Percentiles rank a stretch among this genome's conserved stretches.
Conservation (phyloP, 2,888 invertebrate species). For the Dusona sp. region DNA sequence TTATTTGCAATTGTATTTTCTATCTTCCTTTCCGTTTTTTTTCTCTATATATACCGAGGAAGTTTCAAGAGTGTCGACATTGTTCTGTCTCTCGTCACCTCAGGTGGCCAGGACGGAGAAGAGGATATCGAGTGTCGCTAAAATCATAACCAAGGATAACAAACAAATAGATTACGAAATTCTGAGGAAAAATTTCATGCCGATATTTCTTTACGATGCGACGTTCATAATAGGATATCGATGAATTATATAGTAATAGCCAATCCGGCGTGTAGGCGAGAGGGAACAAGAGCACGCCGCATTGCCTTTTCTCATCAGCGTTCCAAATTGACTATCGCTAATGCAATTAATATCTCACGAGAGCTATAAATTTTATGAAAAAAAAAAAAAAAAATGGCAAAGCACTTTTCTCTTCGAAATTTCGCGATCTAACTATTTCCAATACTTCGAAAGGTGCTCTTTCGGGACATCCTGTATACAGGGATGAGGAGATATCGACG, state of each 20-base stretch:
- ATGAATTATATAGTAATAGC: neutral
- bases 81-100: neutral
- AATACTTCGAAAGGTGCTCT: neutral
- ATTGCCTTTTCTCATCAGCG: neutral
- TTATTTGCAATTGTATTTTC: conserved; percentile 34
- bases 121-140: neutral
- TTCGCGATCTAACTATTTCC: neutral
- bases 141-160: neutral
- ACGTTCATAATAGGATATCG: neutral
- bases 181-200: neutral
- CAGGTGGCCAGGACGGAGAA: neutral
- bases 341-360: neutral
- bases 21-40: neutral
- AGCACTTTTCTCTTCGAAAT: neutral
- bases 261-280: neutral
- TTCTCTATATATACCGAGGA: neutral
- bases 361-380: neutral
- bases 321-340: neutral
- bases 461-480: neutral
- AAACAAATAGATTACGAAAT: neutral
- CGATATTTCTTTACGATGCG: neutral
- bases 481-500: conserved; percentile 13
- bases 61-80: neutral
- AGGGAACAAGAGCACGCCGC: neutral
- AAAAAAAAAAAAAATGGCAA: neutral